Evolutionary conservation across 1,140 invertebrate species (phyloP).

Genomic region (Babylonia areolata): DNA sequence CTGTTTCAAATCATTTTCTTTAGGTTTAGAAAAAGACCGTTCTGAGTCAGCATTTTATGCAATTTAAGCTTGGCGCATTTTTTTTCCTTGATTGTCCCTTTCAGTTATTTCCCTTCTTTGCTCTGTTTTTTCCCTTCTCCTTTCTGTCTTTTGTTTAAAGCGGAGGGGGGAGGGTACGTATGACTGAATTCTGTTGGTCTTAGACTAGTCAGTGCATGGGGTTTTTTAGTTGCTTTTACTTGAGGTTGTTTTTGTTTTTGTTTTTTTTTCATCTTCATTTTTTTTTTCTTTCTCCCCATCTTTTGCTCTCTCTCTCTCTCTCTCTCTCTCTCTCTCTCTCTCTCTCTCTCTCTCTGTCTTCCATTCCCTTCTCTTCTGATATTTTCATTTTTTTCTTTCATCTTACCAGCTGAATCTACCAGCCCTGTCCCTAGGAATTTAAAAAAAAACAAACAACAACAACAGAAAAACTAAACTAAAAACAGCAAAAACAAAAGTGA

Average conservation of each 20-base stretch:
- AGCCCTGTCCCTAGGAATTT: too few relatives aligned
- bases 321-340: background rate
- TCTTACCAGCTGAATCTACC: too few relatives aligned
- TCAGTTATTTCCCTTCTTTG: background rate
- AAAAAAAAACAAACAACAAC: too few relatives aligned
- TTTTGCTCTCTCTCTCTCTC: background rate
- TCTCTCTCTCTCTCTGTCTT: background rate
- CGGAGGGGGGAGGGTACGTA: too few relatives aligned
- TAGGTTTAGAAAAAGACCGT: too few relatives aligned
- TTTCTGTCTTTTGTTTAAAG: too few relatives aligned
- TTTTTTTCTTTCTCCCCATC: background rate
- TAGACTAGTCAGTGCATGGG: background rate
- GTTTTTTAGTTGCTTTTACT: too few relatives aligned
- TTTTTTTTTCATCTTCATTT: background rate
- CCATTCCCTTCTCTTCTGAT: background rate
- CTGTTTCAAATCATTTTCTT: too few relatives aligned
- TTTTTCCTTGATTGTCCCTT: background rate
- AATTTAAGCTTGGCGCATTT: background rate
- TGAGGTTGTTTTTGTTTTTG: too few relatives aligned
- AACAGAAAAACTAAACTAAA: too few relatives aligned
- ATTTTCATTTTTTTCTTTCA: background rate
- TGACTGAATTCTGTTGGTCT: background rate
- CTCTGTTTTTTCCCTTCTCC: background rate
- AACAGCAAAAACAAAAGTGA: too few relatives aligned
- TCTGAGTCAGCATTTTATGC: too few relatives aligned